These are phyloP conservation scores for Agrochola lychnidis DNA, from an alignment of 2,888 invertebrate genomes.

Conservation along the genomic window DNA sequence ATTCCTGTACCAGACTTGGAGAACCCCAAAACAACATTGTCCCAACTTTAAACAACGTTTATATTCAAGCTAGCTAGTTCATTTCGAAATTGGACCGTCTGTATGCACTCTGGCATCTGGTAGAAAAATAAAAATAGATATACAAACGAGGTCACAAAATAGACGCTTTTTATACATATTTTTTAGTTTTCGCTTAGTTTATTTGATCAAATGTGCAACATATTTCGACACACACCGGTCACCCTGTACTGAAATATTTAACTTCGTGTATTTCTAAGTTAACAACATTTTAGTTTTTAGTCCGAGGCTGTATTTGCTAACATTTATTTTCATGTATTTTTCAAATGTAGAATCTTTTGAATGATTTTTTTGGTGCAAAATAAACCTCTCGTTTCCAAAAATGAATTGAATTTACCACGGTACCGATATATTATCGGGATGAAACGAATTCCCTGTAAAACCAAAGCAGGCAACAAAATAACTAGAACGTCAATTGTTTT, in stretches of 20 bases:
- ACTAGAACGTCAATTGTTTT: constrained; percentile 26
- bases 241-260: constrained; percentile 81
- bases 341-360: constrained; percentile 12
- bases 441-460: constrained; percentile 26
- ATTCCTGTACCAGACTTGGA: neutral
- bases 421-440: constrained; percentile 10
- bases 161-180: neutral
- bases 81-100: constrained; percentile 28
- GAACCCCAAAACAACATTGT: neutral
- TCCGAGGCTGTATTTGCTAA: constrained; percentile 69
- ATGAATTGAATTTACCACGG: constrained; percentile 6
- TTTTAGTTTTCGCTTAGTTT: neutral
- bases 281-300: constrained; percentile 81
- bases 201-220: constrained; percentile 55
- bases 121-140: constrained; percentile 20
- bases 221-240: constrained; percentile 42
- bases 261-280: constrained; percentile 82
- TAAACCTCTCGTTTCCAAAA: constrained; percentile 29
- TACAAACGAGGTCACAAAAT: constrained; percentile 32
- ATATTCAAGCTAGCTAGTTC: neutral
- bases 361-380: constrained; percentile 18
- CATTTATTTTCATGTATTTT: constrained; percentile 51
- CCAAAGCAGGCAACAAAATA: constrained; percentile 43
- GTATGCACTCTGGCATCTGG: neutral
- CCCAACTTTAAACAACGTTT: constrained; percentile 1